These are phyloP conservation scores for Exaiptasia diaphana DNA, from an alignment of 64 coral and sea anemone genomes.

Conservation along the genomic window DNA sequence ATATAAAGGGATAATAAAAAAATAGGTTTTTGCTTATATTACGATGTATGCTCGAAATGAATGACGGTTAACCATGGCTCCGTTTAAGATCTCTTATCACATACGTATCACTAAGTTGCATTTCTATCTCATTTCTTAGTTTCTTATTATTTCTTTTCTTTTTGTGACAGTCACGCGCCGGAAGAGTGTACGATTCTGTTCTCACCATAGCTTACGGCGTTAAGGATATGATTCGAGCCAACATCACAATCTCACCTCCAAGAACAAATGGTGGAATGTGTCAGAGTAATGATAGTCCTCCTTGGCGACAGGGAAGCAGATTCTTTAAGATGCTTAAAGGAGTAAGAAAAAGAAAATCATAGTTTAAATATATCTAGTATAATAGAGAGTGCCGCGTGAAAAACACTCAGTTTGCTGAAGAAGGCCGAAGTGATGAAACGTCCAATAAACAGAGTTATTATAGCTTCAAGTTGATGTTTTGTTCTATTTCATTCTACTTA, in stretches of 20 bases:
- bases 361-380: too few species aligned
- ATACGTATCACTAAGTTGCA: background rate
- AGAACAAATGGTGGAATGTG: slow-evolving; percentile 6
- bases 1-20: too few species aligned
- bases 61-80: too few species aligned
- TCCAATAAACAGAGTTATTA: too few species aligned
- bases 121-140: background rate
- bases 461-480: too few species aligned
- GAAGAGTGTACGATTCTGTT: slow-evolving; percentile 61
- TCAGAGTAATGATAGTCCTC: background rate
- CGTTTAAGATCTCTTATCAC: too few species aligned
- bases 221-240: background rate
- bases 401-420: too few species aligned
- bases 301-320: slow-evolving; percentile 19
- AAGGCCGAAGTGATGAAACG: too few species aligned
- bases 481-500: too few species aligned
- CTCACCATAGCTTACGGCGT: slow-evolving; percentile 17
- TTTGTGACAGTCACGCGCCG: slow-evolving; percentile 15
- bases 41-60: too few species aligned
- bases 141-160: background rate
- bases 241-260: background rate
- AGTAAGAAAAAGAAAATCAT: background rate
- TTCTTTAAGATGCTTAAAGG: background rate
- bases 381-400: too few species aligned
- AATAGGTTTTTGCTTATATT: too few species aligned